Evolutionary conservation across 2,113 vertebrate genomes (phyloP), one percentile per base, ranked within the genome.

Genomic region (Cyprinodon brontotheroides): DNA sequence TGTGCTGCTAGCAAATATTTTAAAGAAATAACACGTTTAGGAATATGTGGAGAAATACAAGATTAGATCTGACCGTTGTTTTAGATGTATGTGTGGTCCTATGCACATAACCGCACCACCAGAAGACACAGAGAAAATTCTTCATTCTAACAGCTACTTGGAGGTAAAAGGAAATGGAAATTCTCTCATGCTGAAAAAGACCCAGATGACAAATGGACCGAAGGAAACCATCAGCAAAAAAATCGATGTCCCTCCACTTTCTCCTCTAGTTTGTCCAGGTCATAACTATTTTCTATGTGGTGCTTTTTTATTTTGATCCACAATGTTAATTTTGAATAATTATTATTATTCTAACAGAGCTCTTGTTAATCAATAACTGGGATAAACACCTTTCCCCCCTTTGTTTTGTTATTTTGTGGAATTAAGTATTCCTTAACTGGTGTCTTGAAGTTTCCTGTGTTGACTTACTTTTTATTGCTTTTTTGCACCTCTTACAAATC

Each of bases 101-200:
- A 83, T 76, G 73, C 80, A 78, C 77, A 81, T 78, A 72, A 69
- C 72, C 63, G 61, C 65, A 78, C 14, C 0, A 22, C 82, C 76
- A 73, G 76, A 83, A 72, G 88, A 84, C 86, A 84, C 79, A 75
- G 70, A 75, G 74, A 60, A 86, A 84, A 88, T 82, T 82, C 70
- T 78, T 84, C 11, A 74, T 81, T 85, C 78, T 79, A 87, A 83
- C 78, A 87, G 86, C 87, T 81, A 85, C 79, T 79, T 61, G 78
- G 62, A 85, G 85, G 77, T 83, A 78, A 89, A 75, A 87, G 67
- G 74, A 86, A 83, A 83, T 84, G 61, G 81, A 87, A 89, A 83
- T 78, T 75, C 63, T 76, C 70, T 77, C 37, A 0, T 38, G 22
- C 62, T 83, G 72, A 89, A 84, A 90, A 84, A 78, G 77, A 80